Conservation (phyloP, 2,888 invertebrate genomes). For the Hirudinaria manillensis region DNA sequence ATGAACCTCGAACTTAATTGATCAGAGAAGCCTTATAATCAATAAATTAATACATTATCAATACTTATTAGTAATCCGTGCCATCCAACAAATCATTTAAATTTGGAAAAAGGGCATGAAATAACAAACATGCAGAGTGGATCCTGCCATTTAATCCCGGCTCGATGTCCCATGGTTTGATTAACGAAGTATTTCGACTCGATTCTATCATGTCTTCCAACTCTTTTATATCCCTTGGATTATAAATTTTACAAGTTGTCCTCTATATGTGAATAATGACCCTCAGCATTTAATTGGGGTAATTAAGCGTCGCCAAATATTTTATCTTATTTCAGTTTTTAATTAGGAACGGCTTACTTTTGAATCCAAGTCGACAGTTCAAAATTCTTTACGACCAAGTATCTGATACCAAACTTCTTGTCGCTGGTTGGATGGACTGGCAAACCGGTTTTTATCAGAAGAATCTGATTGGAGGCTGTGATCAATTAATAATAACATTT, state of each 20-base stretch:
- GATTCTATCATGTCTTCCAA: background rate
- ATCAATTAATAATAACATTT: background rate
- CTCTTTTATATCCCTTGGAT: conserved; percentile 3
- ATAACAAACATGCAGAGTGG: no score
- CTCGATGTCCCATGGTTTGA: conserved; percentile 3
- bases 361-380: conserved; percentile 1
- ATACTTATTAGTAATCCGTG: no score
- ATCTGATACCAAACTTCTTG: background rate
- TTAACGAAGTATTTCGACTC: background rate
- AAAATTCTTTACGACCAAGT: conserved; percentile 12
- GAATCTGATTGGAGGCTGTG: conserved; percentile 12
- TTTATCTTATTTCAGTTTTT: no score
- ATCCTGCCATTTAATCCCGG: background rate
- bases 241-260: no score
- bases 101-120: no score
- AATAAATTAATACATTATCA: no score
- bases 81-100: no score
- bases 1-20: no score
- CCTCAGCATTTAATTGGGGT: no score
- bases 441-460: background rate
- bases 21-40: no score
- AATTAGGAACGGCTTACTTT: background rate
- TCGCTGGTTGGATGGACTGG: background rate
- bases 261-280: background rate
- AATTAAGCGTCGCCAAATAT: no score